Conservation (phyloP, 2,888 invertebrate genomes). For the Leptinotarsa tumamoca region DNA sequence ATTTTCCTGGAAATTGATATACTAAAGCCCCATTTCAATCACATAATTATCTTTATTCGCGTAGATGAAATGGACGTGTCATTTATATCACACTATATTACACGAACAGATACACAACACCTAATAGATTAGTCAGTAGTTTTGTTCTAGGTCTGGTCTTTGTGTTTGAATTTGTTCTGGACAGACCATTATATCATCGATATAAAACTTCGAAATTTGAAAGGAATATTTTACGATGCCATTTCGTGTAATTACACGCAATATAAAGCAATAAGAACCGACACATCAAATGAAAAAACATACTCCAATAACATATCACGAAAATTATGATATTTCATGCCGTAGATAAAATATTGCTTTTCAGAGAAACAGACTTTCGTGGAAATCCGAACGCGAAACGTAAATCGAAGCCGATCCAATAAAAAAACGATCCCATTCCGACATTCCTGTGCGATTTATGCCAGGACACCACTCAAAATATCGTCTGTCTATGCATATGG, state of each 20-base stretch:
- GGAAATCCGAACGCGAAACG: constrained; percentile 6
- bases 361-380: constrained; percentile 2
- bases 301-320: background rate
- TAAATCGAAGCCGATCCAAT: constrained; percentile 27
- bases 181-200: too few relatives aligned
- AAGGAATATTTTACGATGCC: background rate
- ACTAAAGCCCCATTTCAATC: too few relatives aligned
- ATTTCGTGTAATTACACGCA: background rate
- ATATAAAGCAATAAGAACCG: background rate
- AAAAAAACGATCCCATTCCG: constrained; percentile 23
- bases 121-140: too few relatives aligned
- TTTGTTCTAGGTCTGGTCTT: too few relatives aligned
- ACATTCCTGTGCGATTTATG: constrained; percentile 32
- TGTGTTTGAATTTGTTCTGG: too few relatives aligned
- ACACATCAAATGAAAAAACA: background rate
- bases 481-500: constrained; percentile 23
- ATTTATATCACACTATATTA: too few relatives aligned
- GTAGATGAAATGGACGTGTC: too few relatives aligned
- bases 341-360: constrained; percentile 12
- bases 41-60: too few relatives aligned
- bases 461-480: constrained; percentile 23
- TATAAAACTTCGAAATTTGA: background rate
- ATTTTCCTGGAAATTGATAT: too few relatives aligned
- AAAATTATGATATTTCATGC: background rate
- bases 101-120: too few relatives aligned